Evolutionary conservation across 2,797 vertebrate genomes (phyloP), one percentile per base, ranked within the genome.

Genomic region (Poecilia velifera): DNA sequence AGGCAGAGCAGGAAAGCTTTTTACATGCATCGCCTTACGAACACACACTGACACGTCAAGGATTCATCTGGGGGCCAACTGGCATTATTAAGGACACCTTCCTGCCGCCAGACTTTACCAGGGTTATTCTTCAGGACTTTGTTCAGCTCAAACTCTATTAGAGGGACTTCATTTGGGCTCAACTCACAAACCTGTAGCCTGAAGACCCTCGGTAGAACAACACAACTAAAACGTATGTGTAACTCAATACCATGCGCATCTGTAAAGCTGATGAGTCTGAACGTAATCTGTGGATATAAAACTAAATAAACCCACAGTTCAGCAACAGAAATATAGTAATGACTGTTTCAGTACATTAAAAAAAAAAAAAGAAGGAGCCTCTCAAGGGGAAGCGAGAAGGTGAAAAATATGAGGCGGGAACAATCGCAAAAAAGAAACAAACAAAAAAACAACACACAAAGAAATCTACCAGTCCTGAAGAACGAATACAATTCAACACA

Each of bases 401-500:
- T 84, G 88, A 88, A 91, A 91, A 90, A 89, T 76, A 76, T 34
- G 43, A 76, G 57, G 85, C 73, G 81, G 80, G 83, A 81, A 82
- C 85, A 82, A 83, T 77, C 76, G 79, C 73, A 73, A 86, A 91
- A 86, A 77, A 75, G 12, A 3, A 86, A 77, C 88, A 86, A 76
- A 89, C 71, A 16, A 73, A 77, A 88, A 89, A 80, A 85, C 68
- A 4, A 71, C 22, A 71, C 22, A 74, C 82, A 93, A 86, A 91
- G 81, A 91, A 82, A 85, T 82, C 84, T 82, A 84, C 88, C 82
- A 80, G 86, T 93, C 85, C 88, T 90, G 80, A 74, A 90, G 85
- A 93, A 89, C 86, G 84, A 87, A 89, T 91, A 90, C 87, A 92
- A 93, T 89, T 83, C 85, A 82, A 87, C 87, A 86, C 89, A 92